phyloP scores from a whole-genome alignment of 2,113 vertebrate genomes.

The Sus scrofa region DNA sequence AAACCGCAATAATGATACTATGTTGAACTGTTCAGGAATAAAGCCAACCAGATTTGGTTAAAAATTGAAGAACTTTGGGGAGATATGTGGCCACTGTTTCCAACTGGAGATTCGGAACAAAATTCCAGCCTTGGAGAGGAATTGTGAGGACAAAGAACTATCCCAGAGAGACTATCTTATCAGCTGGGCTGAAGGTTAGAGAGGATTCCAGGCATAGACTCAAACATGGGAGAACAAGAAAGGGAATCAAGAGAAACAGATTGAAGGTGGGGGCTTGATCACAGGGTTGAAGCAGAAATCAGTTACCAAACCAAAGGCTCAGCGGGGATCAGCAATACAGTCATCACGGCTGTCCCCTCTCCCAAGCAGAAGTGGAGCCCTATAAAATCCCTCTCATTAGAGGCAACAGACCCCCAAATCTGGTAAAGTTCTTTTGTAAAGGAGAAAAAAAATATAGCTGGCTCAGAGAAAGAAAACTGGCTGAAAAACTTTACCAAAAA shows the following conservation, averaged over 20 bases:
- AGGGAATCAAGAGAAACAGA: neutral
- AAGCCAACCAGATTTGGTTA: neutral
- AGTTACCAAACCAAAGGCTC: neutral
- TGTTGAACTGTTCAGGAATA: neutral
- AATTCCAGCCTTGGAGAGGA: neutral
- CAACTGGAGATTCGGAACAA: neutral
- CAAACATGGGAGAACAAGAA: neutral
- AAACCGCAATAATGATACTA: neutral
- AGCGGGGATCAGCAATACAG: neutral
- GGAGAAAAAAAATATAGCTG: neutral
- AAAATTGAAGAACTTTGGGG: neutral
- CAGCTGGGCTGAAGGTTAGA: neutral
- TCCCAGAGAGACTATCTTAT: neutral
- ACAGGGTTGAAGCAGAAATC: neutral
- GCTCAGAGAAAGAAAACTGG: neutral
- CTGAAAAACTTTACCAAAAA: neutral
- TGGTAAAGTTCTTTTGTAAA: neutral
- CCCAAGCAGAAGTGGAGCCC: neutral
- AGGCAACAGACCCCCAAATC: neutral
- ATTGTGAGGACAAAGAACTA: neutral
- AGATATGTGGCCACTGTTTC: neutral
- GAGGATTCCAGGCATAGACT: neutral
- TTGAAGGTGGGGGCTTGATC: neutral
- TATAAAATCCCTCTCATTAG: neutral
- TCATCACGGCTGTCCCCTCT: neutral